A percentile compares a stretch with the other conserved stretches of the same genome.
Evolutionary conservation across 2,113 vertebrate genomes (phyloP).

Genomic region (Grammatotria lemairii): DNA sequence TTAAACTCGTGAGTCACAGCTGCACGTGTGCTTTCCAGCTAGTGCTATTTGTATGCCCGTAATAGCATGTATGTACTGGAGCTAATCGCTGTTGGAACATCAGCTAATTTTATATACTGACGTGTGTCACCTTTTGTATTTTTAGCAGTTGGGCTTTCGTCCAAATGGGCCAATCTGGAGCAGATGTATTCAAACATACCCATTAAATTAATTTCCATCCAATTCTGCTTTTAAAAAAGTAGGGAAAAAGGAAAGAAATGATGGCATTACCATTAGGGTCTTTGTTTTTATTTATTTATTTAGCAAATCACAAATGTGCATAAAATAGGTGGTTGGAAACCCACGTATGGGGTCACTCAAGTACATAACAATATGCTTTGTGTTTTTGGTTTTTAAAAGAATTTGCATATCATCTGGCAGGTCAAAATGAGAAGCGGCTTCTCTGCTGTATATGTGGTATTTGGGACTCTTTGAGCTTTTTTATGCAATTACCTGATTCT

Average conservation of each 20-base stretch:
- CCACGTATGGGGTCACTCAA: background rate
- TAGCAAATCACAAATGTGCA: background rate
- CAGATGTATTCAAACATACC: background rate
- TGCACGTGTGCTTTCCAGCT: background rate
- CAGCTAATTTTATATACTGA: background rate
- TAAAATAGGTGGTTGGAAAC: background rate
- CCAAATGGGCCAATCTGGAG: background rate
- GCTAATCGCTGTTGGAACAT: background rate
- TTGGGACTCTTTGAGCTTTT: background rate
- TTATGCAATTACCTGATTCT: background rate
- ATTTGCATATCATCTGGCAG: background rate
- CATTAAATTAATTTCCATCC: background rate
- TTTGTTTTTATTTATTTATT: background rate
- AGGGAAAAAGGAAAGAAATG: background rate
- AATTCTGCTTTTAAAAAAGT: background rate
- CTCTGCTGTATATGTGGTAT: background rate
- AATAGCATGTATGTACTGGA: background rate
- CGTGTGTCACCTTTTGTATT: background rate
- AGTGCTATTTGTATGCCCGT: background rate
- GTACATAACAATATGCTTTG: background rate
- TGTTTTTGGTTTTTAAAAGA: background rate
- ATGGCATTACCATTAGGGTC: background rate
- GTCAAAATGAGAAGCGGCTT: background rate
- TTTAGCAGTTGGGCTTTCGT: background rate
- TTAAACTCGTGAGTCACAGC: background rate